Conservation (phyloP, 2,888 invertebrate genomes). For the Apodemia duryi region DNA sequence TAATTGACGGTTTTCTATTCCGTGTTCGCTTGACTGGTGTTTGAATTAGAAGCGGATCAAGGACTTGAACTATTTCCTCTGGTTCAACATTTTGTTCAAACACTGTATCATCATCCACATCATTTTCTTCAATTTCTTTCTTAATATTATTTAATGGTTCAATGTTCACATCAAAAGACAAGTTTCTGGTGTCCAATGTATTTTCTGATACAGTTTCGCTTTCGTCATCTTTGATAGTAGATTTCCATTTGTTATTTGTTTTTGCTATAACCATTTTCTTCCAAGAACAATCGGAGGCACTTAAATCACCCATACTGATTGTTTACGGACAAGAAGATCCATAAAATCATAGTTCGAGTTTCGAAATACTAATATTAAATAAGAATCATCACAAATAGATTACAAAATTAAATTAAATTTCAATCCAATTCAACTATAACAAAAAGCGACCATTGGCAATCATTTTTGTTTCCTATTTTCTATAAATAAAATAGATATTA, state of each 20-base stretch:
- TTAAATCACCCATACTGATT: conserved; percentile 74
- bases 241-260: conserved; percentile 61
- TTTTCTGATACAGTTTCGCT: conserved; percentile 36
- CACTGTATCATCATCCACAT: conserved; percentile 32
- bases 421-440: too few species aligned
- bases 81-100: conserved; percentile 20
- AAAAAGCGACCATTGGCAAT: too few species aligned
- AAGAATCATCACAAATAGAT: too few species aligned
- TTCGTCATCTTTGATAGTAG: conserved; percentile 48
- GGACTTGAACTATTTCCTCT: conserved; percentile 34
- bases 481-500: too few species aligned
- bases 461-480: too few species aligned
- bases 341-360: conserved; percentile 61
- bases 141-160: conserved; percentile 40
- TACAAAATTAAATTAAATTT: too few species aligned
- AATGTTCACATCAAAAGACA: conserved; percentile 39
- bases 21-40: conserved; percentile 35
- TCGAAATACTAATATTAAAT: neutral
- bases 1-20: conserved; percentile 40
- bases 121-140: conserved; percentile 35
- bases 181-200: conserved; percentile 38
- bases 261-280: conserved; percentile 69
- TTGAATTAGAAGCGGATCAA: conserved; percentile 42
- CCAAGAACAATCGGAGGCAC: conserved; percentile 60
- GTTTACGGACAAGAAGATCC: conserved; percentile 67